Conservation (phyloP, 2,113 vertebrate genomes). For the Anarhynchus alexandrinus region DNA sequence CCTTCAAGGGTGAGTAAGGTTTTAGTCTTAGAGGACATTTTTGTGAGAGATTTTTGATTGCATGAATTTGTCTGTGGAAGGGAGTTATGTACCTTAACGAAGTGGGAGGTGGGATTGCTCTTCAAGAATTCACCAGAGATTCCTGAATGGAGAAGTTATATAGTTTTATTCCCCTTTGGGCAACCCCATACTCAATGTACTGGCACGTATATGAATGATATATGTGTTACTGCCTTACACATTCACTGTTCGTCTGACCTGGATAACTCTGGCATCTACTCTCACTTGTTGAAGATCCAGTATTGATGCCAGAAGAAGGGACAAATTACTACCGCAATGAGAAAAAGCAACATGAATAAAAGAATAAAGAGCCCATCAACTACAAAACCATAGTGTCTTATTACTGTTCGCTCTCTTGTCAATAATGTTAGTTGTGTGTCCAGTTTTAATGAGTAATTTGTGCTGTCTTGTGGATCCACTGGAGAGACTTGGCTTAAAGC, state of each 20-base stretch:
- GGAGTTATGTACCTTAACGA: not conserved
- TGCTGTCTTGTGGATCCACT: not conserved
- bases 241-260: not conserved
- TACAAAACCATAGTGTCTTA: not conserved
- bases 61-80: not conserved
- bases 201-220: accelerated
- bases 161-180: not conserved
- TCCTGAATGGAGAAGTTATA: not conserved
- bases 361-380: not conserved
- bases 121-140: not conserved
- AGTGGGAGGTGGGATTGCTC: not conserved
- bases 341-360: not conserved
- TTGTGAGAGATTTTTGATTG: not conserved
- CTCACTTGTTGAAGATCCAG: not conserved
- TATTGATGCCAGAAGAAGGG: not conserved
- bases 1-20: not conserved
- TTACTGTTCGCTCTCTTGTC: not conserved
- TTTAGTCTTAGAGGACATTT: not conserved
- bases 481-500: not conserved
- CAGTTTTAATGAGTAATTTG: not conserved
- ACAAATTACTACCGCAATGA: not conserved
- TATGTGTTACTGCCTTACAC: accelerated
- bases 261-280: not conserved
- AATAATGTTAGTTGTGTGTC: not conserved
- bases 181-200: too few species aligned